Evolutionary conservation across 2,113 vertebrate species (phyloP), one percentile per base, ranked within the genome.

Genomic region (Actenoides lindsayi): DNA sequence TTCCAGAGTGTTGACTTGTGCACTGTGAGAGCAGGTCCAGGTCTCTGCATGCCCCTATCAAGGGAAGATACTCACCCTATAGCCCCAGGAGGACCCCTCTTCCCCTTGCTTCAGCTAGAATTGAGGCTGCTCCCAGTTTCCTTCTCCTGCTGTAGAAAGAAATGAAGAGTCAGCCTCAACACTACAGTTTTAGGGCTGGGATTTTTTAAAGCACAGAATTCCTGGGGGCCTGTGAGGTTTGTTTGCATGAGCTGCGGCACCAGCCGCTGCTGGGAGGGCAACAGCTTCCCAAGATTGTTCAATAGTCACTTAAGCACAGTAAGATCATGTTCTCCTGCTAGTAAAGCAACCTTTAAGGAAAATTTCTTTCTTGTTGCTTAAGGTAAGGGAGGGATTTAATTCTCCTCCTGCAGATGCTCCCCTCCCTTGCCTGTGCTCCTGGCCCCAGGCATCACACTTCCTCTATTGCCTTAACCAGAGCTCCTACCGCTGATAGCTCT

Each of bases 101-200:
- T 12, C 56, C 8, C 35, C 8, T 30, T 13, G 4, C 9, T 13
- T 16, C 3, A 1, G 4, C 9, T 16, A 13, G 13, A 69, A 8
- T 37, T 27, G 44, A 53, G 28, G 16, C 28, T 46, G 42, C 24
- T 71, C 14, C 50, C 3, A 0, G 11, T 46, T 83, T 60, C 42
- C 35, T 23, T 69, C 54, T 67, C 50, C 41, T 67, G 28, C 11
- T 56, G 41, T 63, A 14, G 50, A 54, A 69, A 69, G 11, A 35
- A 62, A 41, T 5, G 28, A 57, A 65, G 33, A 6, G 46, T 60
- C 37, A n/a, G 10, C n/a, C 44, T 46, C 3, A 0, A 17, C 21
- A 50, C 6, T 6, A 42, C 2, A 18, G 31, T 28, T 77, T 42
- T 33, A 54, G 41, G 15, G 10, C 5, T 0, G 1, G 21, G 50